Evolutionary conservation across 2,888 invertebrate species (phyloP), one percentile per base, ranked within the genome.

Genomic region (Aleiodes leptofemur): DNA sequence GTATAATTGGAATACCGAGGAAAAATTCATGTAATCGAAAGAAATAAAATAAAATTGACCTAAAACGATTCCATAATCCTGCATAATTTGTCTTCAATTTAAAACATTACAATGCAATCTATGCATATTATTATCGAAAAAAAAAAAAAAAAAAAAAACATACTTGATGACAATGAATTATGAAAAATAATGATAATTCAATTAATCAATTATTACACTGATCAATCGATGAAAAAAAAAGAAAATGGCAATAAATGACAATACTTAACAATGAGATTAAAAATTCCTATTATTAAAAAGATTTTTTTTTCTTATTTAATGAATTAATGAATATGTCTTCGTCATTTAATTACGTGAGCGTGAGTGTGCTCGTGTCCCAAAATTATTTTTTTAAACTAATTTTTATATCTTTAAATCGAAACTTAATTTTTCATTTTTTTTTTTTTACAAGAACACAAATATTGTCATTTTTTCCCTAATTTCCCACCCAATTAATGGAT

Each of bases 311-410:
- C 34, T 61, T 34, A 13, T 78, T 79, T 74, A 53, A 57, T 59
- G 48, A 70, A 64, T 80, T 73, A 77, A 78, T 77, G 78, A 81
- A 80, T 82, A 80, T 85, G 83, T 86, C 85, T 86, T 86, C 86
- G 83, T 80, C 79, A 79, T 78, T 82, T 83, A 83, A 84, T 82
- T 81, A 80, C 84, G 82, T 38, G 43, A 83, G 76, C 83, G 78
- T 80, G 83, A 79, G 82, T 82, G 66, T 74, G 73, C 64, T 69
- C 48, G 76, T 75, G 77, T 71, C 77, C 77, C 74, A 76, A 78
- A 76, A 51, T 61, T 14, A n/a, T 14, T 71, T 77, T 76, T 61
- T 70, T 66, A 53, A 23, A 72, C 51, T 74, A 57, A 71, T 66
- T 51, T 51, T 51, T 13, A 14, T 14, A 4, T 16, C 11, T 16